These are phyloP conservation scores for Lepidurus arcticus DNA, from an alignment of 1,140 invertebrate genomes.

Conservation along the genomic window DNA sequence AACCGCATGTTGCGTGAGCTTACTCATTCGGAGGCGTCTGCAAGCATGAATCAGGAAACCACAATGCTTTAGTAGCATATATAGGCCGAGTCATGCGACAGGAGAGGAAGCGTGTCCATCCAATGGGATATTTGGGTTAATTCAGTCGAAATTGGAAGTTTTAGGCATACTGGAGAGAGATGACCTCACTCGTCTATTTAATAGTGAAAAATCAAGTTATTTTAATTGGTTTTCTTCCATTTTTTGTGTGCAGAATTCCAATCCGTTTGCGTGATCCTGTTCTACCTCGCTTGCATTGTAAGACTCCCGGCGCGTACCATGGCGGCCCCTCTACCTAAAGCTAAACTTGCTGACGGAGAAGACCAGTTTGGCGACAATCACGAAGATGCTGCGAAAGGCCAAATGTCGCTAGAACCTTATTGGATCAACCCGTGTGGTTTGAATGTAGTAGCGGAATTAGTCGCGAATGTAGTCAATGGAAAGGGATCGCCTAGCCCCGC, in stretches of 20 bases:
- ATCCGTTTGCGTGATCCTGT: neutral
- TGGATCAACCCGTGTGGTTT: neutral
- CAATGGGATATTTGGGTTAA: neutral
- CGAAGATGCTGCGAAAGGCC: neutral
- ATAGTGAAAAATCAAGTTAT: neutral
- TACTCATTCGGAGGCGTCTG: neutral
- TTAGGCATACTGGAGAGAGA: neutral
- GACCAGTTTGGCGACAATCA: neutral
- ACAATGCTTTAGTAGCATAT: neutral
- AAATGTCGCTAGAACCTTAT: neutral
- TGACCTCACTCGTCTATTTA: neutral
- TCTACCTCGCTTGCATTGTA: neutral
- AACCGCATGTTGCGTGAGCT: constrained; percentile 8
- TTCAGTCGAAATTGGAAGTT: neutral
- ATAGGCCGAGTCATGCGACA: neutral
- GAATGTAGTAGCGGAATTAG: neutral
- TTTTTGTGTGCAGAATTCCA: neutral
- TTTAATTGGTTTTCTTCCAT: neutral
- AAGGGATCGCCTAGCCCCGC: too few relatives aligned
- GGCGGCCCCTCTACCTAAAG: neutral
- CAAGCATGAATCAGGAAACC: constrained; percentile 16
- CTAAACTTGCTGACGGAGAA: neutral
- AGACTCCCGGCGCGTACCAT: constrained; percentile 3
- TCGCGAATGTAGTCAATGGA: neutral
- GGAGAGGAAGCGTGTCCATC: neutral